These are phyloP conservation scores for Alca torda DNA, from an alignment of 2,797 vertebrate species.

Conservation along the genomic window DNA sequence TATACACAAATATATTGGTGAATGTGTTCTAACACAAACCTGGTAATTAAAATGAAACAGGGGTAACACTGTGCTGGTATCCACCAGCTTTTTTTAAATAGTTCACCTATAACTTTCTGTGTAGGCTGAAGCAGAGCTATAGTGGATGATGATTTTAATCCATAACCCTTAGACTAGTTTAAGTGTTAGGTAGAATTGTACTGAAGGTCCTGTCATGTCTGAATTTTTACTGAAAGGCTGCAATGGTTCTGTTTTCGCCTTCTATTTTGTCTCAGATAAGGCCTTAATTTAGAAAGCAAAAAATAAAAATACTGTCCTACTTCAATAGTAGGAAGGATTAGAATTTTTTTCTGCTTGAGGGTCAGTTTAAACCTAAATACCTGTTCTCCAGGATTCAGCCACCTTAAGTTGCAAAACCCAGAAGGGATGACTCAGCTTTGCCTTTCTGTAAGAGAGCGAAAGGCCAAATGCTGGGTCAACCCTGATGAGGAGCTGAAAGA, in stretches of 20 bases:
- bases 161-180: not conserved
- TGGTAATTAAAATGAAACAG: not conserved
- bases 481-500: not conserved
- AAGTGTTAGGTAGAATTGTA: not conserved
- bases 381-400: not conserved
- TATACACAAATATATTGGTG: not conserved
- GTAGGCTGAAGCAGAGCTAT: not conserved
- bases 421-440: not conserved
- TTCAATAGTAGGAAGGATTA: not conserved
- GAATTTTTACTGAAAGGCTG: not conserved
- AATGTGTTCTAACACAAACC: not conserved
- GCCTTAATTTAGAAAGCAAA: not conserved
- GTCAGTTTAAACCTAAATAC: not conserved
- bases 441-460: not conserved
- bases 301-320: not conserved
- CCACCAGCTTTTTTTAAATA: not conserved
- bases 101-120: not conserved
- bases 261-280: not conserved
- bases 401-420: not conserved
- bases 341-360: not conserved
- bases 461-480: not conserved
- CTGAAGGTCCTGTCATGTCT: not conserved
- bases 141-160: not conserved
- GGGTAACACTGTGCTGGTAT: not conserved
- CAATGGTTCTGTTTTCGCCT: not conserved